Percentiles rank a stretch among this genome's conserved stretches.
Conservation (phyloP, 2,888 invertebrate genomes). For the Pollenia labialis region DNA sequence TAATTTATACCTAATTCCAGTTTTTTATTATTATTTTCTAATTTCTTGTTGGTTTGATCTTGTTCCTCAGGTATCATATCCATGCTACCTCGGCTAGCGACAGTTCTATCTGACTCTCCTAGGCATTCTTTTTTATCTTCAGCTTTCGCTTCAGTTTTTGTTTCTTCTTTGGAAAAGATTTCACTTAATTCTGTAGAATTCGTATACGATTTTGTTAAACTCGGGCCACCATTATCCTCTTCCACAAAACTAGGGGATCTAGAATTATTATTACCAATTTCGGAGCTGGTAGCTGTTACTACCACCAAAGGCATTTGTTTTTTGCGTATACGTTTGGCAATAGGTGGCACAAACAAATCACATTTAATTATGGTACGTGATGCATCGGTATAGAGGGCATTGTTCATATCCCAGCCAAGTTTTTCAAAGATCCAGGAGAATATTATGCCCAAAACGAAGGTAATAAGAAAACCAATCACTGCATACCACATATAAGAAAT, state of each 20-base stretch:
- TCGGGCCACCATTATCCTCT: conserved; percentile 50
- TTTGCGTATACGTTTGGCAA: conserved; percentile 84
- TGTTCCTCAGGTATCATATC: conserved; percentile 63
- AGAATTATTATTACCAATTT: conserved; percentile 73
- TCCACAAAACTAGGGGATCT: conserved; percentile 71
- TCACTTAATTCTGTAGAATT: conserved; percentile 62
- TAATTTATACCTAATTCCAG: neutral
- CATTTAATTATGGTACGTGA: conserved; percentile 84
- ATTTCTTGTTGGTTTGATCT: conserved; percentile 22
- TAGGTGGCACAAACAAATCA: conserved; percentile 86
- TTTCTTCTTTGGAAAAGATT: neutral
- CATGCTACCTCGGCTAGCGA: conserved; percentile 38
- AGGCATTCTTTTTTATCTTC: conserved; percentile 13
- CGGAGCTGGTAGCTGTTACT: conserved; percentile 79
- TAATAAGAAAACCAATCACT: conserved; percentile 85
- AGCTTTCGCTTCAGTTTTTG: neutral
- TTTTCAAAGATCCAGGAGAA: conserved; percentile 84
- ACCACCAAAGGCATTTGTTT: conserved; percentile 80
- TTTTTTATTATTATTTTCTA: conserved; percentile 11
- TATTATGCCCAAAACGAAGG: conserved; percentile 85
- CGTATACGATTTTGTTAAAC: conserved; percentile 50
- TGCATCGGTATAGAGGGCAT: conserved; percentile 78
- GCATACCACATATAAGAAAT: conserved; percentile 91
- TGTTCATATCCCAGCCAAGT: conserved; percentile 81
- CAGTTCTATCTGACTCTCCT: conserved; percentile 5